phyloP scores from a whole-genome alignment of 2,797 vertebrate species.

The Phoxinus dragarum region DNA sequence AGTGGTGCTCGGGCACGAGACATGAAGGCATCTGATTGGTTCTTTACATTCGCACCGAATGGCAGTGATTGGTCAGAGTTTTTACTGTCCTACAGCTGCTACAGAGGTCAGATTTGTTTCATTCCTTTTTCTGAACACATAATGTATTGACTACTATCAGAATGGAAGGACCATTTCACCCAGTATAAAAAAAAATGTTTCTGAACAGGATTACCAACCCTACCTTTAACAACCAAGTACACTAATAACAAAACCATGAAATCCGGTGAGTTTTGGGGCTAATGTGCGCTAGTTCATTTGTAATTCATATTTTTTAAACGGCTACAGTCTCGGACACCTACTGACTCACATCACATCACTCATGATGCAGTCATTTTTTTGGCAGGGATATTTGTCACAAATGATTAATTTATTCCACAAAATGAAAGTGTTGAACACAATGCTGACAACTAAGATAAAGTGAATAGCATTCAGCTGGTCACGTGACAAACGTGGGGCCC shows the following conservation, averaged over 20 bases:
- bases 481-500: conserved; percentile 19
- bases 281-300: not conserved
- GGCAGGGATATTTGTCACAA: not conserved
- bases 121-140: no score
- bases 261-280: not conserved
- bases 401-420: conserved; percentile 4
- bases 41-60: no score
- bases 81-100: no score
- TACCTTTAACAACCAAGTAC: not conserved
- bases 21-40: no score
- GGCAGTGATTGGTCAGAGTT: no score
- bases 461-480: not conserved
- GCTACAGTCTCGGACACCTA: not conserved
- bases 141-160: no score
- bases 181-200: no score
- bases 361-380: not conserved
- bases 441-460: not conserved
- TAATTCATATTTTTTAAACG: not conserved
- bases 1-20: no score
- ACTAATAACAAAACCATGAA: not conserved
- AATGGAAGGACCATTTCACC: no score
- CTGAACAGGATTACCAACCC: no score
- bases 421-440: conserved; percentile 5
- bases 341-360: not conserved
- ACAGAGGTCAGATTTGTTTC: no score